Conservation (phyloP, 2,888 invertebrate species). For the Drosophila diplacantha region DNA sequence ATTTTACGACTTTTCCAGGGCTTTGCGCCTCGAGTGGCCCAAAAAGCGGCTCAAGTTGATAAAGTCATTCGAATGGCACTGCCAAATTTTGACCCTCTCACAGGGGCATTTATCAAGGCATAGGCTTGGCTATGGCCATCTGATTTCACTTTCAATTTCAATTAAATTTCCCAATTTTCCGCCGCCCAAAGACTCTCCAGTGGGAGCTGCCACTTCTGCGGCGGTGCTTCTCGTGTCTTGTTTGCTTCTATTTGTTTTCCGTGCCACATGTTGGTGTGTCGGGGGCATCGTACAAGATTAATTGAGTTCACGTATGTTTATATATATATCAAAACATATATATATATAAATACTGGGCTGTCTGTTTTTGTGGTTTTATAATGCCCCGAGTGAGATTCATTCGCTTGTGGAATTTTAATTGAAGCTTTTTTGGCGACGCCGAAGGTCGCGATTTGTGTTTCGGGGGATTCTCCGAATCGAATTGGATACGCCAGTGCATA, state of each 20-base stretch:
- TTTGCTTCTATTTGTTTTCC: slow-evolving; percentile 5
- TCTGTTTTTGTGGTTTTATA: slow-evolving; percentile 37
- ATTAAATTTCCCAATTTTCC: slow-evolving; percentile 40
- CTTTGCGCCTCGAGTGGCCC: background rate
- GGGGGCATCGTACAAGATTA: slow-evolving; percentile 48
- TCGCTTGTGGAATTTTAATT: slow-evolving; percentile 61
- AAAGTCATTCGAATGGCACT: slow-evolving; percentile 1
- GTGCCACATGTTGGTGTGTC: slow-evolving; percentile 15
- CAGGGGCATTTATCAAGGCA: background rate
- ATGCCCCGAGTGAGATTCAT: slow-evolving; percentile 29
- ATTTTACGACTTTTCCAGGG: background rate
- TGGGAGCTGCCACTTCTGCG: slow-evolving; percentile 24
- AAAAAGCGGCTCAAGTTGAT: slow-evolving; percentile 18
- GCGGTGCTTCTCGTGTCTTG: slow-evolving; percentile 3
- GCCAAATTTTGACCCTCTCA: slow-evolving; percentile 17
- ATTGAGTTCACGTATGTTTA: slow-evolving; percentile 48
- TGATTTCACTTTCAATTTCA: slow-evolving; percentile 1
- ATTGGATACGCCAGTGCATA: slow-evolving; percentile 13
- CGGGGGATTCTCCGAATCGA: slow-evolving; percentile 29
- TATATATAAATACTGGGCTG: slow-evolving; percentile 21
- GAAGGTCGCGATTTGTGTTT: slow-evolving; percentile 51
- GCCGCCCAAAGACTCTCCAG: background rate
- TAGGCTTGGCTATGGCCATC: background rate
- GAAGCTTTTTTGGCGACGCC: slow-evolving; percentile 44
- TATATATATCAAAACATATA: slow-evolving; percentile 4